Evolutionary conservation across 2,113 vertebrate genomes (phyloP), one percentile per base, ranked within the genome.

Genomic region (Willisornis vidua): DNA sequence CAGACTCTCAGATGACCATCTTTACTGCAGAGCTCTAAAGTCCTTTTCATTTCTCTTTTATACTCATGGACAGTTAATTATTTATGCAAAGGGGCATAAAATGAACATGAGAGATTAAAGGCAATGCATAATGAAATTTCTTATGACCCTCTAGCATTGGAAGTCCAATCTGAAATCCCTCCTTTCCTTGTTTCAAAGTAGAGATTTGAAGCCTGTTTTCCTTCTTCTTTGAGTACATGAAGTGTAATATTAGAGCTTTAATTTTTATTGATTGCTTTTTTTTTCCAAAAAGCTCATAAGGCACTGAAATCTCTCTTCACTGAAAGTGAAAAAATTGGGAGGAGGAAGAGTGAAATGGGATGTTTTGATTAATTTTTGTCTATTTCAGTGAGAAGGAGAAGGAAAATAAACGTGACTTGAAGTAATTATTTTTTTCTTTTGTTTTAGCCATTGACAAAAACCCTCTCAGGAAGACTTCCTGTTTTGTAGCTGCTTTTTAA

Each of bases 31-130:
- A 87, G 41, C 67, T 65, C 22, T 70, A 10, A 85, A 85, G 58
- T 65, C 39, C 20, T 28, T 82, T 61, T 81, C 33, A 26, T 59
- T 94, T 87, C 39, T 61, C 39, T 81, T 94, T 82, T 59, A 35
- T 72, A 63, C 49, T 72, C 46, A 20, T 15, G n/a, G 39, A 29
- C 1, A 1, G 31, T 90, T 93, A 87, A 93, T 83, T 93, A 82
- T 90, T 76, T 83, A 93, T 80, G 75, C 37, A 82, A 90, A 87
- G 39, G 76, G 71, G 31, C 13, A 83, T 89, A 76, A 97, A 96
- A 91, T 79, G 91, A 89, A 66, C 54, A 76, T 66, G 58, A 79
- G 13, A 48, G 12, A 83, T 79, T 85, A 79, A 91, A 95, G 70
- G 26, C 4, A 6, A 75, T 2, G 3, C 43, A 26, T 59, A 94